phyloP scores from a whole-genome alignment of 2,113 vertebrate species.

The Clarias gariepinus region DNA sequence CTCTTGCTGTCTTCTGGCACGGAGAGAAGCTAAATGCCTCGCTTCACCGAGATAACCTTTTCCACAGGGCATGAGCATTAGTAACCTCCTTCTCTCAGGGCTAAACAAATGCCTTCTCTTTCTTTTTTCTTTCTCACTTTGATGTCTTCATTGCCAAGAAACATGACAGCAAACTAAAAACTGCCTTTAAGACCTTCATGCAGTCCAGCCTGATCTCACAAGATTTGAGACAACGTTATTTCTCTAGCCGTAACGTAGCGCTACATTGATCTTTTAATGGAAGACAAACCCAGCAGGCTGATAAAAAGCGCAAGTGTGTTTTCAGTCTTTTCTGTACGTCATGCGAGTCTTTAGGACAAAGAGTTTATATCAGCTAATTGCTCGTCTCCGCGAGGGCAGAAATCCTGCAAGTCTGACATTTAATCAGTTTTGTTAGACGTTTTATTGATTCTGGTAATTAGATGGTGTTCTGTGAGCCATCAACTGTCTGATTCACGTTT shows the following conservation, averaged over 20 bases:
- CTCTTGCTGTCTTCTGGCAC: conserved; percentile 23
- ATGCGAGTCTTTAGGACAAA: background rate
- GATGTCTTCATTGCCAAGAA: background rate
- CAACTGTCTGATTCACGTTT: conserved; percentile 6
- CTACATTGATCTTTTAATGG: background rate
- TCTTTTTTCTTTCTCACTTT: conserved; percentile 37
- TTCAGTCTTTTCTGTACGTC: background rate
- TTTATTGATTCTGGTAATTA: conserved; percentile 30
- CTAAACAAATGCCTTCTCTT: conserved; percentile 34
- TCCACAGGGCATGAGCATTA: conserved; percentile 50
- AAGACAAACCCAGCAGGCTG: background rate
- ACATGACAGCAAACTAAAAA: background rate
- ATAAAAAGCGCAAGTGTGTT: background rate
- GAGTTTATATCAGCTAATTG: background rate
- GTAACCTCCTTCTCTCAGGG: conserved; percentile 42
- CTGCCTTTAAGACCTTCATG: background rate
- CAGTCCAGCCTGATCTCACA: background rate
- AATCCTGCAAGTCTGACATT: background rate
- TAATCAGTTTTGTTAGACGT: conserved; percentile 1
- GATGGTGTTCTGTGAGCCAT: conserved; percentile 11
- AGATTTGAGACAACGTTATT: background rate
- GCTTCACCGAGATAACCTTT: conserved; percentile 63
- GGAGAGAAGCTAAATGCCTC: conserved; percentile 58
- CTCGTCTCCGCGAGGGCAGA: background rate
- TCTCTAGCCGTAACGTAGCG: background rate